Conservation (phyloP, 2,888 invertebrate genomes). For the Dysmachus trigonus region DNA sequence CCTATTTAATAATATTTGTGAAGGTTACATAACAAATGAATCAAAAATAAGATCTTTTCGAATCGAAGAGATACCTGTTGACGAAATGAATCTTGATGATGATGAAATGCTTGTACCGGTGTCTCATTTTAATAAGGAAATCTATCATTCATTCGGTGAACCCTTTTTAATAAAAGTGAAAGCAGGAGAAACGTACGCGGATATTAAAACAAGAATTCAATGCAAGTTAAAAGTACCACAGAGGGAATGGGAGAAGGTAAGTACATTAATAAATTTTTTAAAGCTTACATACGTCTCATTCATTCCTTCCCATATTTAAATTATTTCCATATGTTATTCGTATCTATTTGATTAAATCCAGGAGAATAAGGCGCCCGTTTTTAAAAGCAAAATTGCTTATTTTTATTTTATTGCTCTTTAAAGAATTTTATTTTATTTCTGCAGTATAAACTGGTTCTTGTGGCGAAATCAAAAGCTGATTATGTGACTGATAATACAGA, state of each 20-base stretch:
- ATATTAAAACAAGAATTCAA: constrained; percentile 85
- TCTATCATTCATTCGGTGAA: constrained; percentile 88
- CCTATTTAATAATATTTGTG: background rate
- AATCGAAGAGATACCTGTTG: constrained; percentile 91
- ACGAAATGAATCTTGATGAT: constrained; percentile 78
- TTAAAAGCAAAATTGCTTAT: background rate
- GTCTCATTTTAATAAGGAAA: constrained; percentile 94
- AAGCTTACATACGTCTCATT: no score
- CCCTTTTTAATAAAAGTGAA: constrained; percentile 88
- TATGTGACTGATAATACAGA: background rate
- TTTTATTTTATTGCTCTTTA: background rate
- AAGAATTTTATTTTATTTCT: background rate
- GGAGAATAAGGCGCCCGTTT: no score
- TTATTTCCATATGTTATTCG: no score
- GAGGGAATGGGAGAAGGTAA: constrained; percentile 95
- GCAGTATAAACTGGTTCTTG: constrained; percentile 5
- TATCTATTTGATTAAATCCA: no score
- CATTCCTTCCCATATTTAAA: no score
- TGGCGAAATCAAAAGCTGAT: background rate
- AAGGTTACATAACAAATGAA: background rate
- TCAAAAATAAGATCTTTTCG: constrained; percentile 65
- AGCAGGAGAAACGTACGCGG: constrained; percentile 84
- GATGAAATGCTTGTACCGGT: constrained; percentile 91
- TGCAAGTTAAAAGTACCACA: constrained; percentile 89
- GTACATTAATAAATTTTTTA: constrained; percentile 80